Evolutionary conservation across 2,113 vertebrate species (phyloP), one percentile per base, ranked within the genome.

Genomic region (Himantopus leucocephalus): DNA sequence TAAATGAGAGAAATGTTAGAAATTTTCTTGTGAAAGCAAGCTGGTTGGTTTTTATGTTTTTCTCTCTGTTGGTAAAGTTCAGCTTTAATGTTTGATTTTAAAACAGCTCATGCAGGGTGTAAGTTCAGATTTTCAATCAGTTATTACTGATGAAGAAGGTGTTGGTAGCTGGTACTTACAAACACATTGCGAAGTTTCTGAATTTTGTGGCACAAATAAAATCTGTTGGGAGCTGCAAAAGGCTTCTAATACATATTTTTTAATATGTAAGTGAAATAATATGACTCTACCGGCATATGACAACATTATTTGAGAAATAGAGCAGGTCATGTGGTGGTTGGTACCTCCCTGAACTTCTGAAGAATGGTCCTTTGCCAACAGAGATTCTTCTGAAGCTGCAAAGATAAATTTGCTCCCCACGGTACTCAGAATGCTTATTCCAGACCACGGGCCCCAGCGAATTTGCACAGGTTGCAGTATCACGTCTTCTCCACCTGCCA

Each of bases 401-500:
- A 56, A 91, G 37, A 53, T 75, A 52, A 59, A 72, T 72, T 64
- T 87, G 22, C 47, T 67, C 20, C 1, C 2, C 47, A 13, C 0
- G 1, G 21, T 37, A 30, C 29, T 78, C 39, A 58, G 58, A 41
- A 79, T 26, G 17, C 14, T 9, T 16, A 6, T 8, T 9, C 43
- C 24, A 88, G 53, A 67, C 22, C 14, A 24, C 0, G 1, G 45
- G 52, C 50, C 62, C 23, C 67, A 35, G 50, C 1, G 1, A 34
- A 13, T 87, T 56, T n/a, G 18, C 47, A 56, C 48, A 48, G 19
- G 22, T 47, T 34, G 32, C 35, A 41, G 12, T 35, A 23, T 73
- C 16, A 8, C 0, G 0, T 45, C 68, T 43, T 84, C 50, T 71
- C 41, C 22, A 35, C 34, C 23, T 2, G 0, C n/a, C 68, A 55